Evolutionary conservation across 1,140 invertebrate species (phyloP).

Genomic region (Cydia fagiglandana): DNA sequence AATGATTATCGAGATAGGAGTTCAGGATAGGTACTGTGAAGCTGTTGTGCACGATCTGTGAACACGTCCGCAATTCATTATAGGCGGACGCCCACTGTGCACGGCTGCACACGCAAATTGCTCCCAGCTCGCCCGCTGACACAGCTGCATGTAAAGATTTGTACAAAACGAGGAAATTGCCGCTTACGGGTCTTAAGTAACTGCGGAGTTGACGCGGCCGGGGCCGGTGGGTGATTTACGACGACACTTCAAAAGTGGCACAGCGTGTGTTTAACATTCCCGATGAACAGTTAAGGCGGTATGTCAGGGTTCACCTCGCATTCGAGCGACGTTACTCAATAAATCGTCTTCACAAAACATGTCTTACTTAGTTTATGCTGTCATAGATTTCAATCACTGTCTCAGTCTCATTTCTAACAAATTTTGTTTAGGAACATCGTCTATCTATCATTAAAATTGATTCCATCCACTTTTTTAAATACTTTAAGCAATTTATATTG

Average conservation of each 20-base stretch:
- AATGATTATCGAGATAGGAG: background rate
- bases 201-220: slow-evolving; percentile 43
- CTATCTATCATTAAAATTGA: background rate
- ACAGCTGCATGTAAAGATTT: slow-evolving; percentile 56
- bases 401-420: background rate
- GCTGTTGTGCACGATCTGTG: slow-evolving; percentile 42
- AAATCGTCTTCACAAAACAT: background rate
- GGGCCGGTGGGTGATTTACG: slow-evolving; percentile 40
- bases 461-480: background rate
- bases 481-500: too few species aligned
- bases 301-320: slow-evolving; percentile 1
- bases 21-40: slow-evolving; percentile 26
- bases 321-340: slow-evolving; percentile 3
- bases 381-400: slow-evolving; percentile 5
- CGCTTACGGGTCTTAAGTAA: slow-evolving; percentile 46
- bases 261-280: slow-evolving; percentile 20
- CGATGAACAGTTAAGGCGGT: slow-evolving; percentile 6
- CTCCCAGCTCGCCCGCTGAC: slow-evolving; percentile 54
- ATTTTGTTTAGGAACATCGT: background rate
- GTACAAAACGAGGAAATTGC: slow-evolving; percentile 54
- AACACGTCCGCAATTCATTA: slow-evolving; percentile 57
- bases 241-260: slow-evolving; percentile 34
- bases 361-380: background rate
- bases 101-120: slow-evolving; percentile 68
- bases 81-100: slow-evolving; percentile 58